Percentiles rank a stretch among this genome's conserved stretches.
These are phyloP conservation scores for Ooceraea biroi DNA, from an alignment of 1,140 invertebrate genomes.

Conservation along the genomic window DNA sequence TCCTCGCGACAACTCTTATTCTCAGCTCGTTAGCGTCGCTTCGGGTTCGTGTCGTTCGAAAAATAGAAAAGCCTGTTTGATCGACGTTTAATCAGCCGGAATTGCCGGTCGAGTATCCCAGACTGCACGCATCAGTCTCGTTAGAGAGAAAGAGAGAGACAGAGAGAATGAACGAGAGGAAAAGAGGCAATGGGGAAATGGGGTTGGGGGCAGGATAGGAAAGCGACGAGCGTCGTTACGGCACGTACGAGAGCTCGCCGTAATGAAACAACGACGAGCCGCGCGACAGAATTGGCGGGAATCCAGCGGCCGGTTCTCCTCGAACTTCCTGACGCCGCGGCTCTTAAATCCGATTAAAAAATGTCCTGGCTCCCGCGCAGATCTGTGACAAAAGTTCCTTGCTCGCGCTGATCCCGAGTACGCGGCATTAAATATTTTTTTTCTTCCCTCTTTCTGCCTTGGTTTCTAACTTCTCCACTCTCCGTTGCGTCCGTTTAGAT, in stretches of 20 bases:
- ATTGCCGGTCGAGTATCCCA: conserved; percentile 65
- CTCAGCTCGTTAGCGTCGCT: conserved; percentile 63
- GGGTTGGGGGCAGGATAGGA: conserved; percentile 46
- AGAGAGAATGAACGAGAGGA: conserved; percentile 59
- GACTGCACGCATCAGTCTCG: conserved; percentile 66
- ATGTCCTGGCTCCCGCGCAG: conserved; percentile 11
- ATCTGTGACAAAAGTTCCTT: conserved; percentile 42
- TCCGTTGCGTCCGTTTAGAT: background rate
- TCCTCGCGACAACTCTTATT: conserved; percentile 58
- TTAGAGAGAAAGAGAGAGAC: conserved; percentile 62
- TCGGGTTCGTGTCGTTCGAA: conserved; percentile 46
- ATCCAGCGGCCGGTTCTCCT: conserved; percentile 72
- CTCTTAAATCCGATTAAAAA: conserved; percentile 64
- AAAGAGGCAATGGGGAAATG: conserved; percentile 16
- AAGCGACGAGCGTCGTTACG: conserved; percentile 44
- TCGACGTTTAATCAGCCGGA: conserved; percentile 70
- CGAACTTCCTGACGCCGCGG: conserved; percentile 62
- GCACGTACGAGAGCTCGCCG: conserved; percentile 68
- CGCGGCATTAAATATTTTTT: conserved; percentile 1
- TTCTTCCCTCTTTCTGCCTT: background rate
- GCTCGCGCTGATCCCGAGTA: background rate
- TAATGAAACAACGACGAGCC: conserved; percentile 79
- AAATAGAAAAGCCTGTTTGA: conserved; percentile 51
- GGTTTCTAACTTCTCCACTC: background rate
- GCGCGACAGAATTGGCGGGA: conserved; percentile 75